Evolutionary conservation across 1,140 invertebrate species (phyloP).

Genomic region (Bicyclus anynana): DNA sequence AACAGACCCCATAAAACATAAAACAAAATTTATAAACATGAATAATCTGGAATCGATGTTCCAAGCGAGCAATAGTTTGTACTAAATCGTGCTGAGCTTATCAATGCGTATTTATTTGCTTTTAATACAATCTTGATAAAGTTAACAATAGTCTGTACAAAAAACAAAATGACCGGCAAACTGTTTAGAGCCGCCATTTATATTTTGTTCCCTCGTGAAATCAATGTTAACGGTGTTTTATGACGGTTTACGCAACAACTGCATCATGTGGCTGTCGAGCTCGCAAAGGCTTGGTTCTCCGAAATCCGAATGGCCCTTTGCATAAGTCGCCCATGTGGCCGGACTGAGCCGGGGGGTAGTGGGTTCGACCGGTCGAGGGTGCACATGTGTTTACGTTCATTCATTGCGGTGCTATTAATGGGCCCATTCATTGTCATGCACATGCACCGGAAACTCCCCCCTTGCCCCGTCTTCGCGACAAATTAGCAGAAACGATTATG

Average conservation of each 20-base stretch:
- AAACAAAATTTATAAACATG: too few species aligned
- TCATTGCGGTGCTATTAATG: slow-evolving; percentile 68
- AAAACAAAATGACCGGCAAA: neutral
- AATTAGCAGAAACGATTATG: slow-evolving; percentile 62
- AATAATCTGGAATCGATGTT: too few species aligned
- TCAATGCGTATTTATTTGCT: too few species aligned
- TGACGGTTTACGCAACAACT: slow-evolving; percentile 8
- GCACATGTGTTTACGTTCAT: slow-evolving; percentile 71
- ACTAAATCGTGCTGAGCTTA: too few species aligned
- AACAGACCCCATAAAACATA: too few species aligned
- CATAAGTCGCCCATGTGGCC: slow-evolving; percentile 57
- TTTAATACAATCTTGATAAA: too few species aligned
- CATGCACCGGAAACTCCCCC: slow-evolving; percentile 62
- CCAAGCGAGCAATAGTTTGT: too few species aligned
- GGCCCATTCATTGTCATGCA: slow-evolving; percentile 73
- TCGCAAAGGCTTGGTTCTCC: slow-evolving; percentile 43
- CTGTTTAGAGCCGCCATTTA: neutral
- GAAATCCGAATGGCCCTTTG: slow-evolving; percentile 62
- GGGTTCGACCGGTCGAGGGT: slow-evolving; percentile 33
- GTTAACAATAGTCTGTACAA: neutral
- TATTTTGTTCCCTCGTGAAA: slow-evolving; percentile 5
- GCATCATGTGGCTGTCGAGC: neutral
- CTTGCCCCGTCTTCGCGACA: slow-evolving; percentile 38
- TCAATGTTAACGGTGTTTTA: slow-evolving; percentile 5
- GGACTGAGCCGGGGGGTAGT: slow-evolving; percentile 50